Percentiles rank a stretch among this genome's conserved stretches.
Conservation (phyloP, 1,140 invertebrate species). For the Ectropis grisescens region DNA sequence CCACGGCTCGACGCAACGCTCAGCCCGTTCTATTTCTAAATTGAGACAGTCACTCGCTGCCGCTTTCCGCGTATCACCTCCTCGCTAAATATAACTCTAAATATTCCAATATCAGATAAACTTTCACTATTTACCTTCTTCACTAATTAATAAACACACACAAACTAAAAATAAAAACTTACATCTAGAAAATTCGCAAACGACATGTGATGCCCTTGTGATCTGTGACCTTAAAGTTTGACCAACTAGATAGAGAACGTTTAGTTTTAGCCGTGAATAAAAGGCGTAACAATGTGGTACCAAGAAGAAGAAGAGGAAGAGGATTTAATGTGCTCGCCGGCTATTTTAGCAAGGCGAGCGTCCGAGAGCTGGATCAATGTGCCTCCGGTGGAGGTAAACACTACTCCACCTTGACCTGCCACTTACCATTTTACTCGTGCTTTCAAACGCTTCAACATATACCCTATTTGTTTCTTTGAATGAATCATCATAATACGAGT, state of each 20-base stretch:
- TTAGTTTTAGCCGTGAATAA: no score
- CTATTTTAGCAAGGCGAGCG: slow-evolving; percentile 83
- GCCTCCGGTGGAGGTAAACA: slow-evolving; percentile 83
- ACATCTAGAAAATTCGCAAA: no score
- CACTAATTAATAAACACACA: no score
- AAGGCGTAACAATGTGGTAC: slow-evolving; percentile 73
- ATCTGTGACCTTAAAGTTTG: no score
- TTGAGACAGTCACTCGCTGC: slow-evolving; percentile 62
- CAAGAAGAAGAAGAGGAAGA: slow-evolving; percentile 83
- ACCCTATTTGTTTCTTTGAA: no score
- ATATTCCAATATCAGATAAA: slow-evolving; percentile 18
- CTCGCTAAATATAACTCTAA: slow-evolving; percentile 51
- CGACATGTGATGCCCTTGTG: no score
- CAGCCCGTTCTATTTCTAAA: slow-evolving; percentile 67
- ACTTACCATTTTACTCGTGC: neutral
- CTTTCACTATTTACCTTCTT: no score
- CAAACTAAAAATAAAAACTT: no score
- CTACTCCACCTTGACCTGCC: neutral
- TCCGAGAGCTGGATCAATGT: slow-evolving; percentile 90
- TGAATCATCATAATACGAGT: no score
- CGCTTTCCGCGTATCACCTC: slow-evolving; percentile 56
- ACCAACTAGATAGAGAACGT: no score
- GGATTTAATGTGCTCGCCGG: slow-evolving; percentile 86
- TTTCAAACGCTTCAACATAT: no score
- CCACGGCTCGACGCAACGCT: slow-evolving; percentile 17